A percentile compares a stretch with the other conserved stretches of the same genome.
Evolutionary conservation across 2,888 invertebrate genomes (phyloP).

Genomic region (Uloborus plumipes): DNA sequence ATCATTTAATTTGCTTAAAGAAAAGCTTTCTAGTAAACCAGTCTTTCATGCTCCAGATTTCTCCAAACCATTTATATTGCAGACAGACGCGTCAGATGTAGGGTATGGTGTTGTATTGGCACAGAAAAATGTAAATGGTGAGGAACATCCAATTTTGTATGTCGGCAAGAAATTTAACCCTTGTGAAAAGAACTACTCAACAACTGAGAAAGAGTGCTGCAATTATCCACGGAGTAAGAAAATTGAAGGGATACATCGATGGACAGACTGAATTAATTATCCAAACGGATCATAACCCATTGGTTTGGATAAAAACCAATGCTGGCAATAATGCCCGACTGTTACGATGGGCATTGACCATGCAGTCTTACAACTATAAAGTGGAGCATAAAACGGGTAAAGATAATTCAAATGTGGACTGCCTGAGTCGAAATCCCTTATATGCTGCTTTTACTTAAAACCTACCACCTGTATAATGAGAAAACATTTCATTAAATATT

Average conservation of each 20-base stretch:
- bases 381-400: conserved; percentile 13
- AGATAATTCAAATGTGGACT: conserved; percentile 2
- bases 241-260: conserved; percentile 11
- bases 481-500: too few species aligned
- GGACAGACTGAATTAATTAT: conserved; percentile 3
- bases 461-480: too few species aligned
- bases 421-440: not conserved
- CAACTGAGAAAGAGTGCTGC: conserved; percentile 9
- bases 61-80: not conserved
- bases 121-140: not conserved
- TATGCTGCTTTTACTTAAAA: too few species aligned
- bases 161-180: not conserved
- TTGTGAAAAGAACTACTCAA: conserved; percentile 4
- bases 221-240: conserved; percentile 1
- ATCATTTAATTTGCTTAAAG: not conserved
- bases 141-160: conserved; percentile 15
- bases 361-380: conserved; percentile 10
- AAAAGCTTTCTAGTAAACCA: not conserved
- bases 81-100: not conserved
- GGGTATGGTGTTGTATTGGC: not conserved
- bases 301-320: conserved; percentile 17
- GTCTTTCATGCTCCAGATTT: not conserved
- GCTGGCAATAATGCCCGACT: conserved; percentile 1
- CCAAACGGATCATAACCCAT: conserved; percentile 15
- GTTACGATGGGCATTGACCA: conserved; percentile 4